These are phyloP conservation scores for Varanus komodoensis DNA, from an alignment of 2,113 vertebrate genomes.

Conservation along the genomic window DNA sequence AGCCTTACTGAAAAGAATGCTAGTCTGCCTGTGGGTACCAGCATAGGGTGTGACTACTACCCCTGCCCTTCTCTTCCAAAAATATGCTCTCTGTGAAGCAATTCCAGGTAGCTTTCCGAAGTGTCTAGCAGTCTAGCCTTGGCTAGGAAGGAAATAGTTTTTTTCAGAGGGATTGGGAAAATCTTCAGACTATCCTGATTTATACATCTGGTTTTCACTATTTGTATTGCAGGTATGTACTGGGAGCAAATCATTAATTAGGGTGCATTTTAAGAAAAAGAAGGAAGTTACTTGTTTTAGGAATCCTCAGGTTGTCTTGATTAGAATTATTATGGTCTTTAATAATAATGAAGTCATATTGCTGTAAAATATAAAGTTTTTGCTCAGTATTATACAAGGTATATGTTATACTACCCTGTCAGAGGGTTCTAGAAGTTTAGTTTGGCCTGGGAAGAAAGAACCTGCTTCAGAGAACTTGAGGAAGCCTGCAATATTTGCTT, in stretches of 20 bases:
- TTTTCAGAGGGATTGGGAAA: background rate
- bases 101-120: background rate
- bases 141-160: background rate
- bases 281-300: background rate
- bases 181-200: background rate
- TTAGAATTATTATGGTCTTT: background rate
- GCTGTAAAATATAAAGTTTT: too few relatives aligned
- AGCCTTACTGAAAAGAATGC: background rate
- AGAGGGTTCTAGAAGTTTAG: background rate
- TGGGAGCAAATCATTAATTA: background rate
- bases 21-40: background rate
- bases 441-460: background rate
- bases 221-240: background rate
- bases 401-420: too few relatives aligned
- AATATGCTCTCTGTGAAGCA: background rate
- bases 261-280: too few relatives aligned
- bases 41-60: background rate
- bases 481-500: background rate
- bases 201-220: background rate
- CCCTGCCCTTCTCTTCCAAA: background rate
- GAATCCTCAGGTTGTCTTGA: background rate
- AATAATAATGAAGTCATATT: too few relatives aligned
- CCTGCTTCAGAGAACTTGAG: background rate
- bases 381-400: too few relatives aligned
- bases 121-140: background rate